A percentile compares a stretch with the other conserved stretches of the same genome.
Conservation (phyloP, 2,888 invertebrate genomes). For the Oscheius sp. region DNA sequence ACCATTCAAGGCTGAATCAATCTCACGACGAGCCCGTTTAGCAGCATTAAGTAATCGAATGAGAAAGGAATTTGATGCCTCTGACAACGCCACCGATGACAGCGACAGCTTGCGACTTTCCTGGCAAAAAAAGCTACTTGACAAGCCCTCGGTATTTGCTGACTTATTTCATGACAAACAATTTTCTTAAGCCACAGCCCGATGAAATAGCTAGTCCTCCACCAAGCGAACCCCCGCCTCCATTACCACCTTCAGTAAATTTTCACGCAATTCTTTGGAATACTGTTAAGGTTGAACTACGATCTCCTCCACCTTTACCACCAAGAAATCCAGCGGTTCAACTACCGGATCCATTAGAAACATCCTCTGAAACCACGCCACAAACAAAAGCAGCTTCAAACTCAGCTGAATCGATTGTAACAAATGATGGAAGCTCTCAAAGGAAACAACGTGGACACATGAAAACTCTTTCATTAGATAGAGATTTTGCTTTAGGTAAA, state of each 20-base stretch:
- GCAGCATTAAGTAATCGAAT: conserved; percentile 41
- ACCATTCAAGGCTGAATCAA: not conserved
- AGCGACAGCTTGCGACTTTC: conserved; percentile 45
- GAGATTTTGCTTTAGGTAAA: conserved; percentile 65
- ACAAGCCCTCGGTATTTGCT: no score
- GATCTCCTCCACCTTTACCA: conserved; percentile 54
- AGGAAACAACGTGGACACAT: conserved; percentile 59
- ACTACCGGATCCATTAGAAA: conserved; percentile 46
- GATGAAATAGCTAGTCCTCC: conserved; percentile 17
- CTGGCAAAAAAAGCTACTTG: no score
- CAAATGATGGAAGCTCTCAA: not conserved
- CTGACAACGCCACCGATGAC: conserved; percentile 31
- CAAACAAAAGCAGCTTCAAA: not conserved
- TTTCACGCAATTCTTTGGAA: not conserved
- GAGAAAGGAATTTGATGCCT: conserved; percentile 52
- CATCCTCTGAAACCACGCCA: conserved; percentile 34
- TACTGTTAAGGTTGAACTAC: conserved; percentile 4
- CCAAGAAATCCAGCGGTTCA: conserved; percentile 52
- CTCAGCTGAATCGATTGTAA: conserved; percentile 20
- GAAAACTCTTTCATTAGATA: conserved; percentile 66
- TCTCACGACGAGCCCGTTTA: conserved; percentile 46
- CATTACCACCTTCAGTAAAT: not conserved
- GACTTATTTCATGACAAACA: no score
- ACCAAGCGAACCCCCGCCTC: conserved; percentile 32
- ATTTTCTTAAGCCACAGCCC: no score